Base-by-base conservation (phyloP, 2,113 vertebrate genomes). In the Dromas ardeola region DNA sequence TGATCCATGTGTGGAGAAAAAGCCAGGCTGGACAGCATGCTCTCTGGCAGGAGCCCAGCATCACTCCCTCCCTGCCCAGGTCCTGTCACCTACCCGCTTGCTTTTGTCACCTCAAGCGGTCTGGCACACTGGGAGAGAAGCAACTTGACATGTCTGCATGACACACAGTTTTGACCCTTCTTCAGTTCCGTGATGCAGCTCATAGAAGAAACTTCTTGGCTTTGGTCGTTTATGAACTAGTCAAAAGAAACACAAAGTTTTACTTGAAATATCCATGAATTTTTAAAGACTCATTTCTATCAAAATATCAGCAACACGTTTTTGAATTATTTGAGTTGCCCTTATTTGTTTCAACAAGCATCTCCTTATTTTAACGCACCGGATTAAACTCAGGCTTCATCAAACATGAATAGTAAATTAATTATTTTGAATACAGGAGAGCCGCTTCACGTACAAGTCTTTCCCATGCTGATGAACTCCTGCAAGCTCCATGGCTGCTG, bases 401-500 rank as follows among this genome's bases (percentile, higher is more conserved):
- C 72, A 89, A 58, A 21, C 65, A 26, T 29, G 67, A 83, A 73
- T 14, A 74, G 52, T 59, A 81, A 88, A 88, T 62, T 11, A 79
- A 34, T 74, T 81, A 66, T 71, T 94, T 93, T 81, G 65, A 66
- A 63, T 49, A 49, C 29, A 61, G 63, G 45, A 63, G 69, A 88
- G 23, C 45, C 58, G n/a, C 82, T 93, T 83, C 0, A 7, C 38
- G 77, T 77, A 19, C 8, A 59, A 74, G 21, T 55, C 50, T 95
- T 93, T 88, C 59, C 90, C 61, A 81, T 93, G 55, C 69, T 84
- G 86, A 88, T 77, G 79, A 88, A 69, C 62, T 95, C 84, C 73
- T 43, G 13, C 36, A 71, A 83, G 62, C 59, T 89, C 80, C 22
- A 6, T 21, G 86, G 72, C 34, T 95, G 69, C 69, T 91, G 91